Percentiles rank a stretch among this genome's conserved stretches.
These are phyloP conservation scores for Pseudomyrmex sp. DNA, from an alignment of 1,140 invertebrate species.

Conservation along the genomic window DNA sequence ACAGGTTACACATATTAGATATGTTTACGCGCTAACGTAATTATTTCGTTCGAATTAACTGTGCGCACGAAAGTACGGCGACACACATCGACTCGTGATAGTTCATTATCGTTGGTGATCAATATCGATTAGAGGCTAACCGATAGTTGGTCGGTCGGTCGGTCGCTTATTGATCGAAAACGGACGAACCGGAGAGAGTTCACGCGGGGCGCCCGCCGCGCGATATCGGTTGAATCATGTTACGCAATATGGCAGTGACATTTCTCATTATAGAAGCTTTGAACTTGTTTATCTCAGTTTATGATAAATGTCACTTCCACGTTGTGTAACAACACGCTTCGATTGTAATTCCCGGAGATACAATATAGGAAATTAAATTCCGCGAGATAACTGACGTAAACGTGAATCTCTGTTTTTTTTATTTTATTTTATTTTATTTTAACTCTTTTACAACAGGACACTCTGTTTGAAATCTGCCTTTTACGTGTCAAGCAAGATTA, in stretches of 20 bases:
- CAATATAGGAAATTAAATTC: conserved; percentile 16
- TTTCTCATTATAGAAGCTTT: conserved; percentile 55
- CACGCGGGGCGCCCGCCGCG: neutral
- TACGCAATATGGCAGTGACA: conserved; percentile 47
- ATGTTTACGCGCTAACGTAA: neutral
- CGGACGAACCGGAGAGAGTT: conserved; percentile 16
- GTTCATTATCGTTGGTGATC: conserved; percentile 23
- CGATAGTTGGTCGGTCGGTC: conserved; percentile 10
- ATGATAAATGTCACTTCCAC: conserved; percentile 44
- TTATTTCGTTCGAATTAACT: conserved; percentile 12
- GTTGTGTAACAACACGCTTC: neutral
- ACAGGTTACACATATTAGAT: too few species aligned
- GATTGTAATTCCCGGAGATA: conserved; percentile 15
- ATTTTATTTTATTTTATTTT: neutral
- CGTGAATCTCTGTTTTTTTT: neutral
- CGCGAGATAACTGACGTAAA: neutral
- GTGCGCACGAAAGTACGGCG: neutral
- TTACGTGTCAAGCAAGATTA: conserved; percentile 29
- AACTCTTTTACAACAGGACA: neutral
- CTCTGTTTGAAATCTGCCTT: conserved; percentile 9
- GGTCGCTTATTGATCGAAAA: conserved; percentile 47
- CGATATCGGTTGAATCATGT: conserved; percentile 38
- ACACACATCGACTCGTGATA: neutral
- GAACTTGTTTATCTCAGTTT: conserved; percentile 42
- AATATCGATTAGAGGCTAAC: conserved; percentile 38